phyloP scores from a whole-genome alignment of 2,797 vertebrate genomes.

The Chaunax sp. region DNA sequence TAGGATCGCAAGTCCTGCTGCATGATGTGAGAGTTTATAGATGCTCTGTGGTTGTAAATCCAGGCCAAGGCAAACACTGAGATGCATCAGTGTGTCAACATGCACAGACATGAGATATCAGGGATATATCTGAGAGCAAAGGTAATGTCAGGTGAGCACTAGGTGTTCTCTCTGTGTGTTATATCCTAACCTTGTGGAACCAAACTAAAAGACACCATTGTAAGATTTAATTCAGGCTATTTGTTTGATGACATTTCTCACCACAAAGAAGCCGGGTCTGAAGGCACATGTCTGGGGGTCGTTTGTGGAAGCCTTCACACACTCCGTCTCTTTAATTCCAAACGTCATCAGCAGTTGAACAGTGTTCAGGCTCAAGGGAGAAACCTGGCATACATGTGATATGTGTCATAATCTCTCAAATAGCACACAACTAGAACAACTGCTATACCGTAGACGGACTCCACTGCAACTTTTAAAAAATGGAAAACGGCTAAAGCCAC shows the following conservation, averaged over 20 bases:
- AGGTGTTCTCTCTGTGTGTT: neutral
- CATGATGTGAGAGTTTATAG: neutral
- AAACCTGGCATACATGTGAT: conserved; percentile 49
- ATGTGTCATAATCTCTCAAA: neutral
- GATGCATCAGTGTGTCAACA: conserved; percentile 45
- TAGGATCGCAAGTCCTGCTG: neutral
- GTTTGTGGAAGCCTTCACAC: conserved; percentile 52
- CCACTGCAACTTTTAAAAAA: neutral
- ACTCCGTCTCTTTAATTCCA: conserved; percentile 68
- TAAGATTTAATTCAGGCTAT: neutral
- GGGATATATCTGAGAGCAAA: too few species aligned
- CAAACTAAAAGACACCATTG: neutral
- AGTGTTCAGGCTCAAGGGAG: conserved; percentile 49
- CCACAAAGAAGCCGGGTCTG: conserved; percentile 64
- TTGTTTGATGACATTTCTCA: conserved; percentile 44
- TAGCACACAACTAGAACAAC: too few species aligned
- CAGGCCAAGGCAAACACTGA: conserved; percentile 49
- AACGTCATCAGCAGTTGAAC: conserved; percentile 72
- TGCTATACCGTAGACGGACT: neutral
- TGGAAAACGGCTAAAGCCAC: too few species aligned
- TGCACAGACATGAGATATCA: neutral
- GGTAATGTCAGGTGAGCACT: neutral
- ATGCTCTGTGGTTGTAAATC: neutral
- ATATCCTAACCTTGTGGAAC: neutral
- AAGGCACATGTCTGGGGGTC: conserved; percentile 68